Evolutionary conservation across 2,113 vertebrate species (phyloP).

Genomic region (Ammodytes marinus): DNA sequence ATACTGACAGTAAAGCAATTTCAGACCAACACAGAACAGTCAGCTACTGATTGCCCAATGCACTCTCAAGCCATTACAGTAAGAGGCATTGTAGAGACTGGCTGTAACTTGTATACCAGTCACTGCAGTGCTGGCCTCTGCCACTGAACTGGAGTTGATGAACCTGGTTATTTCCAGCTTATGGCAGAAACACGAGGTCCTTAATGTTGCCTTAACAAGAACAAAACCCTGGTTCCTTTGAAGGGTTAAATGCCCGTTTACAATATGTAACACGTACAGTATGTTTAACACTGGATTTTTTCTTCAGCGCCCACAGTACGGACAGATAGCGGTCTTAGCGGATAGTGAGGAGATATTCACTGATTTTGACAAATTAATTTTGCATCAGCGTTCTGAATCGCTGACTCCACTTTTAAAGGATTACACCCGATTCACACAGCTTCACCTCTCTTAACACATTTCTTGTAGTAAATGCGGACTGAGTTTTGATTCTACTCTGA

Average conservation of each 20-base stretch:
- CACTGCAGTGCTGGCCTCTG: neutral
- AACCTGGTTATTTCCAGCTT: conserved; percentile 2
- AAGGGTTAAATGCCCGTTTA: neutral
- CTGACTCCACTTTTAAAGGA: too few species aligned
- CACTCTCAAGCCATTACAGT: conserved; percentile 31
- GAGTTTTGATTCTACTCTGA: neutral
- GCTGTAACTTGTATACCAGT: conserved; percentile 1
- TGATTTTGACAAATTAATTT: too few species aligned
- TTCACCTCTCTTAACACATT: neutral
- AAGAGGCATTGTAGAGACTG: conserved; percentile 19
- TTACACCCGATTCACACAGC: neutral
- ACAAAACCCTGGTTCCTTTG: neutral
- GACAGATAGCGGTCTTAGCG: too few species aligned
- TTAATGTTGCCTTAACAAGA: neutral
- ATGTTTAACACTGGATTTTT: too few species aligned
- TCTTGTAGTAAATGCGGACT: too few species aligned
- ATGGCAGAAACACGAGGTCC: neutral
- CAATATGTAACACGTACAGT: too few species aligned
- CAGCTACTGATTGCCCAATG: conserved; percentile 38
- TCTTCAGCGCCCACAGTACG: too few species aligned
- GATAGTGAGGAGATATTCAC: too few species aligned
- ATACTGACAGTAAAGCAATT: conserved; percentile 48
- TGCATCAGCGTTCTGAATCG: too few species aligned
- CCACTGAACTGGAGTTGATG: neutral
- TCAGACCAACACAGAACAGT: conserved; percentile 59